These are phyloP conservation scores for Petrolisthes manimaculis DNA, from an alignment of 2,888 invertebrate species.

Conservation along the genomic window DNA sequence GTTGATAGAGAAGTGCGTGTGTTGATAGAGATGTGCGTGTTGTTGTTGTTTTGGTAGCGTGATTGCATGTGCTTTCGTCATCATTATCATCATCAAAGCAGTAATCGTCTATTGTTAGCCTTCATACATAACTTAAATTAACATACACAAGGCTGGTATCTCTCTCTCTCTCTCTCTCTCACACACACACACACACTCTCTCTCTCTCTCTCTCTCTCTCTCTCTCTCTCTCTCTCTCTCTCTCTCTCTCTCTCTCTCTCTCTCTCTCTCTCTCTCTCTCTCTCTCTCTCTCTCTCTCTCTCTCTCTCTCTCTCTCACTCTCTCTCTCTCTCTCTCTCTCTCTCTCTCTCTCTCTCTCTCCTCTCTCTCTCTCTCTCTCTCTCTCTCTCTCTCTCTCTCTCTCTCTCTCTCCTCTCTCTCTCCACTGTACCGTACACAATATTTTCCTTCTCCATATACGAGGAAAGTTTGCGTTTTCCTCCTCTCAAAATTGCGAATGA, in stretches of 20 bases:
- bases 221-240: not conserved
- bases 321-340: not conserved
- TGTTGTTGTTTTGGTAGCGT: too few species aligned
- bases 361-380: not conserved
- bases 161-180: conserved; percentile 1
- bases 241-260: not conserved
- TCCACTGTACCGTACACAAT: not conserved
- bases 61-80: too few species aligned
- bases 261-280: conserved; percentile 2
- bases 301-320: conserved; percentile 1
- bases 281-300: conserved; percentile 4
- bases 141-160: not conserved
- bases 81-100: too few species aligned
- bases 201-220: not conserved
- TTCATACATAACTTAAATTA: not conserved
- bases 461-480: not conserved
- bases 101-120: too few species aligned
- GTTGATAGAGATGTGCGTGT: too few species aligned
- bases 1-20: too few species aligned
- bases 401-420: not conserved
- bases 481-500: not conserved
- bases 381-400: not conserved
- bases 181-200: not conserved
- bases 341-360: not conserved
- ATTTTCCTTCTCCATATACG: not conserved